Conservation (phyloP, 1,140 invertebrate species). For the Plodia interpunctella region DNA sequence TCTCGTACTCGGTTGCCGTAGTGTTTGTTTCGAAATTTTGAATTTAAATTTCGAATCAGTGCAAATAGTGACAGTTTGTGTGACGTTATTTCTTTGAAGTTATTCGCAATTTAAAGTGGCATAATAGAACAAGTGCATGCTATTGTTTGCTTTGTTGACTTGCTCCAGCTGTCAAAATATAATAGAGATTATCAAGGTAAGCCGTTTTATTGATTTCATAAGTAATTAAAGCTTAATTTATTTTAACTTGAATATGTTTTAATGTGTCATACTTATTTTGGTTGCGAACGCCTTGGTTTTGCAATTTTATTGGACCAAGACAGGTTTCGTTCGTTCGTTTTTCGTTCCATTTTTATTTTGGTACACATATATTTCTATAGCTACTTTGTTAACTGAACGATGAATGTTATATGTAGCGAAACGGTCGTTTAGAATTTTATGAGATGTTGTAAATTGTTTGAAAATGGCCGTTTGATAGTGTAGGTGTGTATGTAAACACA, state of each 20-base stretch:
- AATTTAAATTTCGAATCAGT: slow-evolving; percentile 28
- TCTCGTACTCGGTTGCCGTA: slow-evolving; percentile 6
- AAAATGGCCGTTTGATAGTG: slow-evolving; percentile 20
- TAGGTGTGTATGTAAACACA: slow-evolving; percentile 14
- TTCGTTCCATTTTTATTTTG: not conserved
- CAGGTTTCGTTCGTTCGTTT: no score
- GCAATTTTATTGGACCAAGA: slow-evolving; percentile 13
- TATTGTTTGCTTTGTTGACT: slow-evolving; percentile 49
- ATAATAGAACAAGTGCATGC: slow-evolving; percentile 29
- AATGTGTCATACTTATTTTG: slow-evolving; percentile 16
- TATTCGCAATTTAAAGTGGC: slow-evolving; percentile 11
- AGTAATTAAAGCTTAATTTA: slow-evolving; percentile 11
- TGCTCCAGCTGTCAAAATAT: slow-evolving; percentile 57
- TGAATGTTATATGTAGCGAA: slow-evolving; percentile 19
- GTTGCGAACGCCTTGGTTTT: slow-evolving; percentile 13
- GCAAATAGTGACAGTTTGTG: slow-evolving; percentile 41
- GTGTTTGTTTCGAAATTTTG: slow-evolving; percentile 27
- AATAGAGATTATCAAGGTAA: slow-evolving; percentile 48
- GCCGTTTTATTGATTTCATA: slow-evolving; percentile 24
- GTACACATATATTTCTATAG: slow-evolving; percentile 12
- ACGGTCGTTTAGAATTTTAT: slow-evolving; percentile 24
- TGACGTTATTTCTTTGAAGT: slow-evolving; percentile 19
- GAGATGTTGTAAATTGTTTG: slow-evolving; percentile 22
- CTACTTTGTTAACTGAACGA: slow-evolving; percentile 11
- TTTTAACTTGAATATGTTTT: not conserved